Evolutionary conservation across 2,888 invertebrate genomes (phyloP).

Genomic region (Archips xylosteana): DNA sequence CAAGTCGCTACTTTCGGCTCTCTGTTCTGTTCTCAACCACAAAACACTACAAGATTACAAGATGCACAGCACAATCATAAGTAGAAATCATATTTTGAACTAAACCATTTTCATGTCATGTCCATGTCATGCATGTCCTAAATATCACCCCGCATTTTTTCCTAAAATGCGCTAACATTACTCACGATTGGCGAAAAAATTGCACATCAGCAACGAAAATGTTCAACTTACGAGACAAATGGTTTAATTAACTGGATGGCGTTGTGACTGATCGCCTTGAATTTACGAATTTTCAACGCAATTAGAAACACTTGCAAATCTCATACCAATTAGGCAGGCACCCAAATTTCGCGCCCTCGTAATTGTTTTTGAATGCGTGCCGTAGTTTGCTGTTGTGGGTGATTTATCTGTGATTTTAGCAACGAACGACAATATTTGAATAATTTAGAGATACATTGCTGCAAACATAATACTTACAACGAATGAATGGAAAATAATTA

Average conservation of each 20-base stretch:
- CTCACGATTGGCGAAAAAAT: constrained; percentile 57
- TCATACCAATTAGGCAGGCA: constrained; percentile 84
- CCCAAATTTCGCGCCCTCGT: constrained; percentile 81
- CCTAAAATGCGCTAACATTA: constrained; percentile 45
- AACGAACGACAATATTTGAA: constrained; percentile 20
- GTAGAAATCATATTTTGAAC: neutral
- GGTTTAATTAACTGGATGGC: constrained; percentile 85
- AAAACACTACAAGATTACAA: no score
- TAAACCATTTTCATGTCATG: neutral
- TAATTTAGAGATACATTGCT: neutral
- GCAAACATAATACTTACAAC: neutral
- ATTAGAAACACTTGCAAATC: constrained; percentile 84
- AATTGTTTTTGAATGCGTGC: constrained; percentile 82
- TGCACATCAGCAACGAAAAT: constrained; percentile 59
- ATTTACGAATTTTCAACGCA: constrained; percentile 78
- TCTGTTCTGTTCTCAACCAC: no score
- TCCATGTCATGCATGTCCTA: neutral
- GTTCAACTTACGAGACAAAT: constrained; percentile 76
- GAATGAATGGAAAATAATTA: no score
- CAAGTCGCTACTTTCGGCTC: no score
- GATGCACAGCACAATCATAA: no score
- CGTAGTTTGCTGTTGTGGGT: constrained; percentile 72
- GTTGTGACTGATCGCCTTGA: constrained; percentile 80
- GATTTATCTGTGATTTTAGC: constrained; percentile 67
- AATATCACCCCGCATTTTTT: constrained; percentile 28